Conservation (phyloP, 1,140 invertebrate species). For the Drosophila trapezifrons region DNA sequence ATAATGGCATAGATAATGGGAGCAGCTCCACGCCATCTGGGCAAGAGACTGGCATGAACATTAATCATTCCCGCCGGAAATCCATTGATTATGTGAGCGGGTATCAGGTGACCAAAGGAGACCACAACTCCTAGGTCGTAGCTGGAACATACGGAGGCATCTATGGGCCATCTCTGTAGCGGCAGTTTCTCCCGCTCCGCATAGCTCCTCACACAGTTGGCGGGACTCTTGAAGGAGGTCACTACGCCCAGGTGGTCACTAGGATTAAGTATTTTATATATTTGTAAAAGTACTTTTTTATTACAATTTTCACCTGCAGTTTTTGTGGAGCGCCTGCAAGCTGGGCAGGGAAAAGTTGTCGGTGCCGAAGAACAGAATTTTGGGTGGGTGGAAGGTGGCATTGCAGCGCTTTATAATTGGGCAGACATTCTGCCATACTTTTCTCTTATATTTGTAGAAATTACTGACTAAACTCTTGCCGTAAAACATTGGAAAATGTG, state of each 20-base stretch:
- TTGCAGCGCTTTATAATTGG: conserved; percentile 6
- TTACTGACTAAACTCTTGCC: conserved; percentile 43
- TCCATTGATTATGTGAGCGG: conserved; percentile 86
- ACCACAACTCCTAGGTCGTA: conserved; percentile 89
- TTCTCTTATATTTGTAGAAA: conserved; percentile 68
- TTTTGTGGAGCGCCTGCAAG: conserved; percentile 85
- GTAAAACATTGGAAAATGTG: conserved; percentile 52
- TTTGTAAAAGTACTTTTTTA: not conserved
- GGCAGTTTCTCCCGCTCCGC: conserved; percentile 84
- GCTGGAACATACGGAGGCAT: conserved; percentile 60
- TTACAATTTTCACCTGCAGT: conserved; percentile 78
- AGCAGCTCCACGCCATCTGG: conserved; percentile 94
- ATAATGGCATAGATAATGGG: conserved; percentile 86
- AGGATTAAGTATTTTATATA: not conserved
- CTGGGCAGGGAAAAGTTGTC: conserved; percentile 88
- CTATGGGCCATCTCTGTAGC: conserved; percentile 86
- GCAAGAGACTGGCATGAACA: conserved; percentile 95
- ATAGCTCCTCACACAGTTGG: conserved; percentile 85
- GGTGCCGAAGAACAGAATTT: conserved; percentile 88
- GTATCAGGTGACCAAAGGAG: conserved; percentile 90
- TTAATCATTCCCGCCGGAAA: conserved; percentile 93
- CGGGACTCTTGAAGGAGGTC: conserved; percentile 85
- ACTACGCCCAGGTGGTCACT: conserved; percentile 85
- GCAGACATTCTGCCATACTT: conserved; percentile 20
- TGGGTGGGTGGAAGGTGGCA: conserved; percentile 24